These are phyloP conservation scores for Oreohelix idahoensis DNA, from an alignment of 1,140 invertebrate species.

Conservation along the genomic window DNA sequence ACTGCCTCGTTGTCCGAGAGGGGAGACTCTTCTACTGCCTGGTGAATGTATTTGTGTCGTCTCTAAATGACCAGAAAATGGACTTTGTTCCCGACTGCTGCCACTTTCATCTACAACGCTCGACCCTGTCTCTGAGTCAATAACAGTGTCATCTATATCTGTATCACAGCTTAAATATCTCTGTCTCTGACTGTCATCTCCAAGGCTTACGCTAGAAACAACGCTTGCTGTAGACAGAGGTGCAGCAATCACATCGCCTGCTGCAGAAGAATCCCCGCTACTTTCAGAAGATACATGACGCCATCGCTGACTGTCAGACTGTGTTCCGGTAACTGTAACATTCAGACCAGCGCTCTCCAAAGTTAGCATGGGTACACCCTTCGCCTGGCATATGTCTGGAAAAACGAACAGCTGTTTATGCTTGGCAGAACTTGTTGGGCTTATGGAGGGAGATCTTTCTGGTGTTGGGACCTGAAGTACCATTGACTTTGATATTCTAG, in stretches of 20 bases:
- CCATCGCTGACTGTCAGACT: constrained; percentile 23
- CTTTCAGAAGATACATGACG: constrained; percentile 36
- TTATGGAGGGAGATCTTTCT: constrained; percentile 29
- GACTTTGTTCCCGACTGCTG: constrained; percentile 54
- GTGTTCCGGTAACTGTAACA: constrained; percentile 22
- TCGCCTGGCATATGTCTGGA: constrained; percentile 7
- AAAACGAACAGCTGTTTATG: constrained; percentile 34
- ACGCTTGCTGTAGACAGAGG: neutral
- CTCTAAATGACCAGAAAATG: constrained; percentile 39
- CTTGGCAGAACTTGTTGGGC: constrained; percentile 13
- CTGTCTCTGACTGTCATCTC: neutral
- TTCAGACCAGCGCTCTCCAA: constrained; percentile 27
- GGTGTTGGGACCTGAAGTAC: constrained; percentile 25
- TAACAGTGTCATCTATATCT: constrained; percentile 33
- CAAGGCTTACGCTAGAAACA: neutral
- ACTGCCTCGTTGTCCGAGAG: neutral
- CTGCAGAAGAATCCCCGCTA: constrained; percentile 30
- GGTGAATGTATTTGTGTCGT: neutral
- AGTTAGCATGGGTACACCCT: neutral
- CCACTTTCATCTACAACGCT: constrained; percentile 52
- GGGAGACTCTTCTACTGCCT: constrained; percentile 8
- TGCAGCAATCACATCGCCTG: constrained; percentile 13
- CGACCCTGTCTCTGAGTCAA: constrained; percentile 49
- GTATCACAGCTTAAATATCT: constrained; percentile 39
- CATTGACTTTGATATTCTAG: constrained; percentile 18